Evolutionary conservation across 1,140 invertebrate genomes (phyloP).

Genomic region (Brachionus rubens): DNA sequence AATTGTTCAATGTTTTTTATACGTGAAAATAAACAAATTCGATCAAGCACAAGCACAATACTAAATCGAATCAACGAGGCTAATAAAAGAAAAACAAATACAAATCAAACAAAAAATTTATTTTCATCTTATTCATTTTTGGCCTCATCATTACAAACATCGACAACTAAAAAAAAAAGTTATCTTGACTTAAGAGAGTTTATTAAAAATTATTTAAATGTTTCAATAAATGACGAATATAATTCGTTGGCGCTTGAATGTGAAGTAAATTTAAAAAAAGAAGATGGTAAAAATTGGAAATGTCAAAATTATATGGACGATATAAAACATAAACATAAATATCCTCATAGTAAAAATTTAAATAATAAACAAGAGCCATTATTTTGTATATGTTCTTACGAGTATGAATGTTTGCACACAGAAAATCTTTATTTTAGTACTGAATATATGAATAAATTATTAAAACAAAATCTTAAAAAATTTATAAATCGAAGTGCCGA

Average conservation of each 20-base stretch:
- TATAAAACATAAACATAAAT: neutral
- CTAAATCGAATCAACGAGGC: neutral
- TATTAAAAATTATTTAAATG: neutral
- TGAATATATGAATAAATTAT: neutral
- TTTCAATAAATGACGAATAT: constrained; percentile 5
- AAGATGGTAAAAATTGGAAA: constrained; percentile 8
- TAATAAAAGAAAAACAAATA: neutral
- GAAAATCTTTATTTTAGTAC: constrained; percentile 17
- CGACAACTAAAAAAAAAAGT: neutral
- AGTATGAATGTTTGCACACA: neutral
- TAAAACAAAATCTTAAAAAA: neutral
- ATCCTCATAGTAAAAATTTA: too few species aligned
- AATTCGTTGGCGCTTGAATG: neutral
- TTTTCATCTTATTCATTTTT: neutral
- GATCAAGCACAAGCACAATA: neutral
- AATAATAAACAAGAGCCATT: neutral
- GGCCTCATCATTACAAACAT: neutral
- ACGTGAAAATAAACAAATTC: neutral
- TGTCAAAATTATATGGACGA: neutral
- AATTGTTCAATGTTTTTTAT: neutral
- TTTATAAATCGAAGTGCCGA: constrained; percentile 14
- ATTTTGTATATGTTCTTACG: constrained; percentile 29
- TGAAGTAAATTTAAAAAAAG: neutral
- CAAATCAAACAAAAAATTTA: neutral
- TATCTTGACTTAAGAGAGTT: constrained; percentile 8